Percentiles rank a stretch among this genome's conserved stretches.
phyloP scores from a whole-genome alignment of 2,888 invertebrate genomes.

The Osmoderma eremita region DNA sequence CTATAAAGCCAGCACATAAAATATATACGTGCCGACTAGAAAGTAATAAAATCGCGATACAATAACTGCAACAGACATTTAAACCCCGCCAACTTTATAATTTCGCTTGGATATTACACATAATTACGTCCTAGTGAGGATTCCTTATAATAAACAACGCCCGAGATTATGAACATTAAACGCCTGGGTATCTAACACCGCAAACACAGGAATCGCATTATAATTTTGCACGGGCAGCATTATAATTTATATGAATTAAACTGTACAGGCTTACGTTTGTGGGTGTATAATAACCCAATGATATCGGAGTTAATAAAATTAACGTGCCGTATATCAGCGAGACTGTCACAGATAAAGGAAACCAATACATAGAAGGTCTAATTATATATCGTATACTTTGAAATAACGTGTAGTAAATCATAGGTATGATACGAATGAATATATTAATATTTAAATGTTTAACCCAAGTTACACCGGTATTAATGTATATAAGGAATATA shows the following conservation, averaged over 20 bases:
- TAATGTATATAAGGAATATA: background rate
- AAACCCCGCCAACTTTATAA: too few relatives aligned
- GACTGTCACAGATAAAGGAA: slow-evolving; percentile 35
- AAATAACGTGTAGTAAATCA: slow-evolving; percentile 14
- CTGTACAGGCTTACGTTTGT: background rate
- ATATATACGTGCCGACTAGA: too few relatives aligned
- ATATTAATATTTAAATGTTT: slow-evolving; percentile 6
- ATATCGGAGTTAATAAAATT: slow-evolving; percentile 28
- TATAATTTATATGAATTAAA: slow-evolving; percentile 3
- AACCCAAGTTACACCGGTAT: slow-evolving; percentile 2
- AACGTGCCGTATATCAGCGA: slow-evolving; percentile 35
- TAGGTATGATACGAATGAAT: slow-evolving; percentile 20
- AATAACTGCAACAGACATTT: too few relatives aligned
- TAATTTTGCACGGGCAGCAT: background rate
- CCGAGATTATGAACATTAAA: too few relatives aligned
- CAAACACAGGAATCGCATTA: background rate
- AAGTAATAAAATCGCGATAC: too few relatives aligned
- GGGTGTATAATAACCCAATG: slow-evolving; percentile 27
- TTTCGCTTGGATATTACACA: too few relatives aligned
- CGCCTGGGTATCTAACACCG: too few relatives aligned
- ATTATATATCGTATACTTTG: slow-evolving; percentile 32
- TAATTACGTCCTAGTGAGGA: too few relatives aligned
- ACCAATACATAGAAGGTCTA: slow-evolving; percentile 35
- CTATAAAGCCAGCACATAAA: too few relatives aligned
- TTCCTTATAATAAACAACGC: too few relatives aligned